These are phyloP conservation scores for Numenius arquata DNA, from an alignment of 2,113 vertebrate genomes.

Conservation along the genomic window DNA sequence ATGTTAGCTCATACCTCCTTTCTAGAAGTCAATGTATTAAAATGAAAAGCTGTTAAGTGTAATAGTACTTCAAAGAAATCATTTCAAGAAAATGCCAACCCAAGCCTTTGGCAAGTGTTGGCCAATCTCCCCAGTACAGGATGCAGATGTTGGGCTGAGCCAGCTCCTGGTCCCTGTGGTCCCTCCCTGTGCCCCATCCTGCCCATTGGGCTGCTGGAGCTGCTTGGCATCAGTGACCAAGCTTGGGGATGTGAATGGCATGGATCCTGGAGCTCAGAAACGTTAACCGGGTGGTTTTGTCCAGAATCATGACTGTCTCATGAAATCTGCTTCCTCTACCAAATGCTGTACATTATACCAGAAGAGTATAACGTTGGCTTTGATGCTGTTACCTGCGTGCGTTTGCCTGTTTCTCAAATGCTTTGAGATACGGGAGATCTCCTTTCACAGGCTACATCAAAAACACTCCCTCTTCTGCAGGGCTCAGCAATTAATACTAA, in stretches of 20 bases:
- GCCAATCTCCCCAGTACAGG: not conserved
- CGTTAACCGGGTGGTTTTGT: accelerated
- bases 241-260: accelerated
- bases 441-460: not conserved
- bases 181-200: not conserved
- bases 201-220: not conserved
- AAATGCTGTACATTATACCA: accelerated
- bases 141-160: not conserved
- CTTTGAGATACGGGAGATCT: not conserved
- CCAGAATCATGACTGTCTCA: not conserved
- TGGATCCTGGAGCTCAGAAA: not conserved
- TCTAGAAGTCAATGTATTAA: not conserved
- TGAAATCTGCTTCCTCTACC: not conserved
- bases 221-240: accelerated
- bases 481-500: not conserved
- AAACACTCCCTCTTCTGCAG: not conserved
- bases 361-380: not conserved
- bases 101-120: not conserved
- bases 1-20: not conserved
- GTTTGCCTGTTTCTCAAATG: not conserved
- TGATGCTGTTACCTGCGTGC: not conserved
- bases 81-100: not conserved
- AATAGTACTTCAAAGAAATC: not conserved
- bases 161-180: not conserved
- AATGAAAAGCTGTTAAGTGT: not conserved